A percentile compares a stretch with the other conserved stretches of the same genome.
phyloP scores from a whole-genome alignment of 2,888 invertebrate genomes.

The Nomada hirtipes region DNA sequence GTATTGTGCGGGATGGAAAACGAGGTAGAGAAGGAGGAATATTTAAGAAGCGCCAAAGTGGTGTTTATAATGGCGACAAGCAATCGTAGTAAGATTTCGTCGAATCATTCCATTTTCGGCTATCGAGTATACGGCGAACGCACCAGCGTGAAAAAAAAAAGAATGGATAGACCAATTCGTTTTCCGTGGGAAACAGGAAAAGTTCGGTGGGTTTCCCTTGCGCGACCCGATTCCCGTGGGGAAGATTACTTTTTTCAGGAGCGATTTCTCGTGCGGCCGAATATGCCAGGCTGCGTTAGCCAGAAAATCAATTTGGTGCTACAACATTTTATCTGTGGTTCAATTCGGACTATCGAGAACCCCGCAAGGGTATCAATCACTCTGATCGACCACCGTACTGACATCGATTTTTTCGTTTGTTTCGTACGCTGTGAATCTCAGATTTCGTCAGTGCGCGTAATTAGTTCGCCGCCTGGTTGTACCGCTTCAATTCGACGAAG shows the following conservation, averaged over 20 bases:
- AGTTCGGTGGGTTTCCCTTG: background rate
- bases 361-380: background rate
- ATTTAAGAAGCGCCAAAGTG: background rate
- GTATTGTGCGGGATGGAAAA: no score
- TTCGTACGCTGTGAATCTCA: slow-evolving; percentile 5
- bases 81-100: slow-evolving; percentile 16
- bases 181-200: background rate
- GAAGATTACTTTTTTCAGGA: slow-evolving; percentile 5
- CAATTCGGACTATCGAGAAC: slow-evolving; percentile 20
- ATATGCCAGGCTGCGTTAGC: slow-evolving; percentile 3
- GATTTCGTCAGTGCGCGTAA: background rate
- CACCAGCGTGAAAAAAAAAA: background rate
- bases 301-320: slow-evolving; percentile 35
- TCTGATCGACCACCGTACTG: background rate
- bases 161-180: background rate
- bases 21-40: background rate
- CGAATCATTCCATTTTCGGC: slow-evolving; percentile 10
- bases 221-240: background rate
- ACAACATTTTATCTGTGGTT: slow-evolving; percentile 39
- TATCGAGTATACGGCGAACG: background rate
- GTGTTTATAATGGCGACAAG: background rate
- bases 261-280: background rate
- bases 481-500: slow-evolving; percentile 23
- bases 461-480: slow-evolving; percentile 19
- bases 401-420: background rate